Evolutionary conservation across 2,113 vertebrate species (phyloP).

Genomic region (Larimichthys polyactis): DNA sequence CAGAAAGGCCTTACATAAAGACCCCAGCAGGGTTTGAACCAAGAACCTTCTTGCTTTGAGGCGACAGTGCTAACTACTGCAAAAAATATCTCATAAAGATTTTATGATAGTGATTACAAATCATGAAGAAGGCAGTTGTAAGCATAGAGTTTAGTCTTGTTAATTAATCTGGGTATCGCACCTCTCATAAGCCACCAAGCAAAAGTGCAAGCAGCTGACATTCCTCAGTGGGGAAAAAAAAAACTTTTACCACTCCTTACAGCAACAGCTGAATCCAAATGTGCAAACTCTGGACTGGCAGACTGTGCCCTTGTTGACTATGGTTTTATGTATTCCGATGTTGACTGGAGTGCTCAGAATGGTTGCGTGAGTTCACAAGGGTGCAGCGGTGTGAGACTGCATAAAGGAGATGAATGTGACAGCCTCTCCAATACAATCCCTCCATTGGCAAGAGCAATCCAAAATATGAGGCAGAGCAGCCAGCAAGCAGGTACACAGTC

Average conservation of each 20-base stretch:
- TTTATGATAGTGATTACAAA: not conserved
- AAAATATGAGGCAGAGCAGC: conserved; percentile 16
- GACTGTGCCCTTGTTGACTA: not conserved
- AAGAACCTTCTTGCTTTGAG: too few relatives aligned
- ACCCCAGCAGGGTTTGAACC: too few relatives aligned
- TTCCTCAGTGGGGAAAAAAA: not conserved
- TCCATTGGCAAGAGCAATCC: conserved; percentile 10
- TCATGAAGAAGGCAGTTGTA: not conserved
- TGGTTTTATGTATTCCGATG: conserved; percentile 59
- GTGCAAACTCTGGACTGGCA: conserved; percentile 22
- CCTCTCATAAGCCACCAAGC: not conserved
- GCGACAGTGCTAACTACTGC: too few relatives aligned
- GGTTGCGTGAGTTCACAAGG: conserved; percentile 44
- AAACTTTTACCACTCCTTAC: not conserved
- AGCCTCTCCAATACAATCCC: conserved; percentile 20
- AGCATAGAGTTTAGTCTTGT: not conserved
- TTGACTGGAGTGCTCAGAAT: conserved; percentile 49
- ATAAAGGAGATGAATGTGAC: conserved; percentile 49
- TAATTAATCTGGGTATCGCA: not conserved
- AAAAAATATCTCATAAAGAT: not conserved
- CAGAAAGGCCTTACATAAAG: too few relatives aligned
- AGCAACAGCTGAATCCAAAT: conserved; percentile 47
- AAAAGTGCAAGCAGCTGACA: not conserved
- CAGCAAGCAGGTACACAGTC: conserved; percentile 12
- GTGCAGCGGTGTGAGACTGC: conserved; percentile 34